Evolutionary conservation across 1,140 invertebrate genomes (phyloP).

Genomic region (Linepithema humile): DNA sequence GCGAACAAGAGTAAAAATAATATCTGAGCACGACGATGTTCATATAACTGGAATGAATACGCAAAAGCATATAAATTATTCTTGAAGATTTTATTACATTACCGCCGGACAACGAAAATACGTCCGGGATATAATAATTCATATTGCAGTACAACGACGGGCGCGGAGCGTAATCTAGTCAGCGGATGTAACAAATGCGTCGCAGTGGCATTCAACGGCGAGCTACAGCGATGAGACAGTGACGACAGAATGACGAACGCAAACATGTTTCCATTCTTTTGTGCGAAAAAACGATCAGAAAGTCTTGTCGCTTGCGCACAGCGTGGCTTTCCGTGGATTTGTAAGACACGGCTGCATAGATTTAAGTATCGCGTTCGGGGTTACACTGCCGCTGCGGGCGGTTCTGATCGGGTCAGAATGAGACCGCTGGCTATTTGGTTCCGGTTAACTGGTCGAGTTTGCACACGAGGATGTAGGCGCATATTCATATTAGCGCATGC

Average conservation of each 20-base stretch:
- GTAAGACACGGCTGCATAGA: slow-evolving; percentile 29
- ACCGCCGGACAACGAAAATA: slow-evolving; percentile 10
- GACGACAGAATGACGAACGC: slow-evolving; percentile 4
- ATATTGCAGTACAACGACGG: slow-evolving; percentile 6
- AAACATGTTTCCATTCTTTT: slow-evolving; percentile 11
- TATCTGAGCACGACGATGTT: neutral
- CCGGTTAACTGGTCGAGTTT: slow-evolving; percentile 6
- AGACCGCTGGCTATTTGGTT: slow-evolving; percentile 60
- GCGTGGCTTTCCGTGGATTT: slow-evolving; percentile 14
- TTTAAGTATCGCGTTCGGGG: slow-evolving; percentile 54
- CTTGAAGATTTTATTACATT: slow-evolving; percentile 45
- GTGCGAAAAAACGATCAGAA: neutral
- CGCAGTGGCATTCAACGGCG: neutral
- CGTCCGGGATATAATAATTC: slow-evolving; percentile 26
- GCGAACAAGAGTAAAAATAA: slow-evolving; percentile 23
- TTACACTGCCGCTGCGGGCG: slow-evolving; percentile 16
- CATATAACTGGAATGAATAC: neutral
- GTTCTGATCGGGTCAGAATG: slow-evolving; percentile 39
- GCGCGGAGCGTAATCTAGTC: neutral
- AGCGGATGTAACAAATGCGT: slow-evolving; percentile 3
- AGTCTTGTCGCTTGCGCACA: slow-evolving; percentile 2
- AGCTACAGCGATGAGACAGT: neutral
- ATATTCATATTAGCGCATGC: slow-evolving; percentile 34
- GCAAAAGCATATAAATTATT: slow-evolving; percentile 34
- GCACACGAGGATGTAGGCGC: neutral